A percentile compares a stretch with the other conserved stretches of the same genome.
Conservation (phyloP, 2,797 vertebrate species). For the Dallia pectoralis region DNA sequence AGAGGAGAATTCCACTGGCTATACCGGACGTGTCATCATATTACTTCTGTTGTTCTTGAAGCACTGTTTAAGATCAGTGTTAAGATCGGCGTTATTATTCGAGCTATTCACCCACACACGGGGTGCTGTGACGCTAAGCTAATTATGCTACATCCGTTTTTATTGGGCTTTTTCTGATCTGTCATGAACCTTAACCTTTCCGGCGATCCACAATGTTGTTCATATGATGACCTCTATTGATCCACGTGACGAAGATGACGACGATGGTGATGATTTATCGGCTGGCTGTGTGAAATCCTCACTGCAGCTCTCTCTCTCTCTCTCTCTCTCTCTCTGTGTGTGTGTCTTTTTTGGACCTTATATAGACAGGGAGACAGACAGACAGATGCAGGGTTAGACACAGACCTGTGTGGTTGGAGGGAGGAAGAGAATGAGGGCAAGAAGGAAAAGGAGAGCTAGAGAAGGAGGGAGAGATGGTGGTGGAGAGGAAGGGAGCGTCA, state of each 20-base stretch:
- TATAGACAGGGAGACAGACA: conserved; percentile 65
- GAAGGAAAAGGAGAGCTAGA: conserved; percentile 33
- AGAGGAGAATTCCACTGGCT: no score
- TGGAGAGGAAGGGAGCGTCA: conserved; percentile 38
- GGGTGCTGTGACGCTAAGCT: neutral
- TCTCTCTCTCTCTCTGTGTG: conserved; percentile 38
- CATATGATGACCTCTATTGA: no score
- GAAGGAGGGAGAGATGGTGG: conserved; percentile 16
- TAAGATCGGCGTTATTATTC: no score
- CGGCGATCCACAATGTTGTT: no score
- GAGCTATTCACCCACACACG: neutral
- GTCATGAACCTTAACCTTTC: neutral
- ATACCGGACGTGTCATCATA: no score
- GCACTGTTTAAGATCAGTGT: no score
- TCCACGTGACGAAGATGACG: conserved; percentile 34
- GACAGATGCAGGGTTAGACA: conserved; percentile 54
- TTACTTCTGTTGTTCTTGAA: no score
- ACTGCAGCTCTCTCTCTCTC: conserved; percentile 55
- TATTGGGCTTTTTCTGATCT: neutral
- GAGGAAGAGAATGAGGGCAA: conserved; percentile 27
- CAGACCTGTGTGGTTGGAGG: conserved; percentile 40
- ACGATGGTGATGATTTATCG: conserved; percentile 62
- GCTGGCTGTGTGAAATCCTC: conserved; percentile 46
- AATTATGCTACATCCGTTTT: neutral
- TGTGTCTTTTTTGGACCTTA: conserved; percentile 46